These are phyloP conservation scores for Jacana jacana DNA, from an alignment of 2,113 vertebrate genomes.

Conservation along the genomic window DNA sequence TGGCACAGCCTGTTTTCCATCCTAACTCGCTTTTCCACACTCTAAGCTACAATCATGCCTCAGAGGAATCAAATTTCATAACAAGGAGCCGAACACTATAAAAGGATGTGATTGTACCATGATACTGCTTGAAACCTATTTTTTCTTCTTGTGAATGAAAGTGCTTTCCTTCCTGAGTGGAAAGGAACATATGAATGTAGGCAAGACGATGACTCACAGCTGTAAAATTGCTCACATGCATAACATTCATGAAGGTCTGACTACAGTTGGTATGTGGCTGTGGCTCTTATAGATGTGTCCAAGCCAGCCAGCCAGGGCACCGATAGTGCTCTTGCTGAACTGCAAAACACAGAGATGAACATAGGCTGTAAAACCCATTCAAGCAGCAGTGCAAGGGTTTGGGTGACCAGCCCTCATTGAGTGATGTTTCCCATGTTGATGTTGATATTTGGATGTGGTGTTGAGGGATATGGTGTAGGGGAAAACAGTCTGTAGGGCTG, in stretches of 20 bases:
- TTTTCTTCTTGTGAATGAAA: conserved; percentile 52
- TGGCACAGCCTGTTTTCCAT: neutral
- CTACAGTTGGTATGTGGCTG: neutral
- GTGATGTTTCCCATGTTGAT: neutral
- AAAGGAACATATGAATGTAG: conserved; percentile 41
- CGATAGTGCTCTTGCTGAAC: accelerated
- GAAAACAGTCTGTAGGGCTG: too few relatives aligned
- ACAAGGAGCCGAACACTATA: neutral
- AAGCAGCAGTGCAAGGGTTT: neutral
- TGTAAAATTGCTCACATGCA: conserved; percentile 5
- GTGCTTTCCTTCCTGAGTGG: neutral
- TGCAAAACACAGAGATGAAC: neutral
- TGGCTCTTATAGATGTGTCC: neutral
- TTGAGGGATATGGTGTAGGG: too few relatives aligned
- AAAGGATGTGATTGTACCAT: neutral
- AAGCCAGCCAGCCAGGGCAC: neutral
- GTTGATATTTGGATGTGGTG: too few relatives aligned
- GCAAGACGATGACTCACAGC: conserved; percentile 55
- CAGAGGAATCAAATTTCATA: conserved; percentile 14
- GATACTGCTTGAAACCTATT: conserved; percentile 10
- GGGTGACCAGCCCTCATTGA: neutral
- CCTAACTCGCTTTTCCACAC: neutral
- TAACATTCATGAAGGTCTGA: neutral
- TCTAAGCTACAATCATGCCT: neutral
- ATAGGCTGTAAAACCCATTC: neutral